phyloP scores from a whole-genome alignment of 2,113 vertebrate species.

The Pica pica region DNA sequence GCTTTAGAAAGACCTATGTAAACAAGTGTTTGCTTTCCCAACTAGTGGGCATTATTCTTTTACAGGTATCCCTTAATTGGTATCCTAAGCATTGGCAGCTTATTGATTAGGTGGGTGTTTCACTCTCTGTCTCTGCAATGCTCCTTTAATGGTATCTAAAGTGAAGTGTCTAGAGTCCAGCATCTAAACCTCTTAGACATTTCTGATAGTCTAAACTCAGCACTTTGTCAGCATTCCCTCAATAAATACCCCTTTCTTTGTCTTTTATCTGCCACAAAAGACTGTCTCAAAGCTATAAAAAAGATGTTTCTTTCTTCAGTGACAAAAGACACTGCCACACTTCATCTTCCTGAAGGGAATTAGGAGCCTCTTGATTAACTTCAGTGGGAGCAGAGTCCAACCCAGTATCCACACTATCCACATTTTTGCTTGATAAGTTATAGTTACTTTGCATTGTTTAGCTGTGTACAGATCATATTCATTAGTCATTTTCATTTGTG shows the following conservation, averaged over 20 bases:
- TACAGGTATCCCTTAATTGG: not conserved
- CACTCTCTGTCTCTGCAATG: not conserved
- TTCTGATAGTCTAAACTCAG: not conserved
- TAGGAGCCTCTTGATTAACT: not conserved
- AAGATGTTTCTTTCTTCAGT: not conserved
- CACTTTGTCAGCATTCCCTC: not conserved
- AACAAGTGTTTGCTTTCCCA: not conserved
- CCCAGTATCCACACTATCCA: not conserved
- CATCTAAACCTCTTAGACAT: not conserved
- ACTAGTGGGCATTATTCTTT: not conserved
- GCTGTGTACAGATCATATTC: not conserved
- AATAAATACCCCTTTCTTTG: not conserved
- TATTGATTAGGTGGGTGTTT: not conserved
- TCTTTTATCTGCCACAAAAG: not conserved
- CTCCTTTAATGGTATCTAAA: not conserved
- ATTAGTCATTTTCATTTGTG: constrained; percentile 47
- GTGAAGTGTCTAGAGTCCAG: not conserved
- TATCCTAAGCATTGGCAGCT: not conserved
- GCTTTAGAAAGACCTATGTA: not conserved
- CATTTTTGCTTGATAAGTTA: not conserved
- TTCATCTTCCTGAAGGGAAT: not conserved
- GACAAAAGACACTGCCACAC: not conserved
- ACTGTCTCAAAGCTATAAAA: not conserved
- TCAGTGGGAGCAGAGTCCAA: not conserved
- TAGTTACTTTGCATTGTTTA: constrained; percentile 16